Evolutionary conservation across 2,797 vertebrate genomes (phyloP).

Genomic region (Florisuga fusca): DNA sequence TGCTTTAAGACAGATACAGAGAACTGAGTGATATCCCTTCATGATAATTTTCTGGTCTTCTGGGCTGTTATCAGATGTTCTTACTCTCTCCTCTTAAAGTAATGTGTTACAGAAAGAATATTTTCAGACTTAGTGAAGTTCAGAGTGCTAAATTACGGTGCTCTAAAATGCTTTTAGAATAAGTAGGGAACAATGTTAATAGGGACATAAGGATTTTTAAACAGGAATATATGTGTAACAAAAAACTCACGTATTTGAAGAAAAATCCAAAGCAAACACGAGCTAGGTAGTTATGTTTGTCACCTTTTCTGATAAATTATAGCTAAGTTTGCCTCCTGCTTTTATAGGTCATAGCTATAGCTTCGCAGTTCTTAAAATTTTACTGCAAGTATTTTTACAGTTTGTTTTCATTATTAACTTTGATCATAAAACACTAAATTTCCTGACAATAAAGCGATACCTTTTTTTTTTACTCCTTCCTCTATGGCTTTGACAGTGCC

Average conservation of each 20-base stretch:
- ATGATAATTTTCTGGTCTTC: neutral
- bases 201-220: neutral
- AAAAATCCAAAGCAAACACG: neutral
- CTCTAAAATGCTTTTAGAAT: constrained; percentile 1
- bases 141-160: neutral
- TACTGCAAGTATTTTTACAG: neutral
- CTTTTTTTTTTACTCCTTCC: neutral
- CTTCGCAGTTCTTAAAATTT: neutral
- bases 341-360: neutral
- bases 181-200: neutral
- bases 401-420: neutral
- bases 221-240: neutral
- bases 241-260: neutral
- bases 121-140: constrained; percentile 4
- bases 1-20: neutral
- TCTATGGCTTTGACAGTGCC: neutral
- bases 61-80: neutral
- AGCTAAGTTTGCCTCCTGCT: neutral
- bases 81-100: neutral
- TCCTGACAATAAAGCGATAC: neutral
- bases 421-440: neutral
- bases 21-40: neutral
- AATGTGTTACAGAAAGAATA: neutral
- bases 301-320: neutral
- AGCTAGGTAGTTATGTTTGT: neutral